Evolutionary conservation across 1,140 invertebrate species (phyloP).

Genomic region (Ceratosolen fusciceps): DNA sequence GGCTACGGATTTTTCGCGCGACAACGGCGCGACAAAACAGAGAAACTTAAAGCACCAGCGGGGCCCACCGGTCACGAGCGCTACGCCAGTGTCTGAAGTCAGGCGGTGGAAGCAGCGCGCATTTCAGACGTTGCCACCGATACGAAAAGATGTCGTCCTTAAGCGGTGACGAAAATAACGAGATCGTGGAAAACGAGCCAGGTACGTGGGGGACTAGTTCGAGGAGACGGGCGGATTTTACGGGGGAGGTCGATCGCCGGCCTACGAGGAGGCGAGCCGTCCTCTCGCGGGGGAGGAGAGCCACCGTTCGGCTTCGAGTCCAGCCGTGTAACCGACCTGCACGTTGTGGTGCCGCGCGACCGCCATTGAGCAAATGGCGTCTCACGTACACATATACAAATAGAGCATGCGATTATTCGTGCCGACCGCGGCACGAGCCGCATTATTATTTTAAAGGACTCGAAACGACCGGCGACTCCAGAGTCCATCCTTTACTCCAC

Average conservation of each 20-base stretch:
- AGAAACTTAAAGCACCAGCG: constrained; percentile 12
- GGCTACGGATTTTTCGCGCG: background rate
- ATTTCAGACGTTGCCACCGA: constrained; percentile 30
- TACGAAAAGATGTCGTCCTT: constrained; percentile 62
- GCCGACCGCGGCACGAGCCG: too few species aligned
- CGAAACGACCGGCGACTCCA: too few species aligned
- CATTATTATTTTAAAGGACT: background rate
- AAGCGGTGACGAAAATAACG: constrained; percentile 64
- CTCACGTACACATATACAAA: constrained; percentile 39
- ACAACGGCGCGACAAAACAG: constrained; percentile 17
- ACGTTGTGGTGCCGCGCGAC: constrained; percentile 35
- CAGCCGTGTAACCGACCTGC: background rate
- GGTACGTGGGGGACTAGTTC: constrained; percentile 50
- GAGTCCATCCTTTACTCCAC: too few species aligned
- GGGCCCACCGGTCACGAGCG: background rate
- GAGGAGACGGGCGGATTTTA: too few species aligned
- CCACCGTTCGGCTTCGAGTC: too few species aligned
- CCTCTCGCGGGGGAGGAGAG: too few species aligned
- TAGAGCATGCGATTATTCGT: background rate
- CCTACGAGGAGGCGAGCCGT: too few species aligned
- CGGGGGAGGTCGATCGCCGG: too few species aligned
- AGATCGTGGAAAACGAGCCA: constrained; percentile 59
- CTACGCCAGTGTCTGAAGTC: constrained; percentile 22
- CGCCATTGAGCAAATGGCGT: constrained; percentile 62
- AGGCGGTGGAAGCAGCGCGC: background rate